A percentile compares a stretch with the other conserved stretches of the same genome.
Conservation (phyloP, 2,888 invertebrate species). For the Spilosoma lubricipeda region DNA sequence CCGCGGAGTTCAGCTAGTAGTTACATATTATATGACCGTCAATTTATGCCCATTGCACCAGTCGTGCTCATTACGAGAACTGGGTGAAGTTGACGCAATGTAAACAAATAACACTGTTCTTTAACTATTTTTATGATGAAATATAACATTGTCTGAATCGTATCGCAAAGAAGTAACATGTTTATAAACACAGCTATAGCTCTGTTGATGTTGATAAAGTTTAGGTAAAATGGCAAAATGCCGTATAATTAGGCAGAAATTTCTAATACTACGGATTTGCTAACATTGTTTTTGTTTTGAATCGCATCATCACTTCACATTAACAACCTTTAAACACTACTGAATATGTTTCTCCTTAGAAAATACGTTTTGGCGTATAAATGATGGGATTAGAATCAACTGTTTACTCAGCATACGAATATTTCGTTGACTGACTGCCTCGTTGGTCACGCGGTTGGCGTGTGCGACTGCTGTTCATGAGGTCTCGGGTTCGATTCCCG, state of each 20-base stretch:
- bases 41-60: background rate
- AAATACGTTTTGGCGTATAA: no score
- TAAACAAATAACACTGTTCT: background rate
- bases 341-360: no score
- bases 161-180: background rate
- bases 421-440: no score
- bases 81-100: conserved; percentile 1
- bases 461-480: no score
- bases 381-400: no score
- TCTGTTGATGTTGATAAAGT: background rate
- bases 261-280: background rate
- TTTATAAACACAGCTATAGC: background rate
- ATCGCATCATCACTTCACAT: no score
- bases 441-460: no score
- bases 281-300: background rate
- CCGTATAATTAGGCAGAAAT: background rate
- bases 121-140: background rate
- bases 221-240: background rate
- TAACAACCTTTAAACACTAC: no score
- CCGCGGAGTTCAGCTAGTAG: no score
- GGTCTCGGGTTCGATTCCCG: no score
- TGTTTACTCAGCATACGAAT: no score
- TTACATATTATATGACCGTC: background rate
- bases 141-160: background rate
- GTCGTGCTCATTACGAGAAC: background rate